phyloP scores from a whole-genome alignment of 2,888 invertebrate genomes.

The Drosophila fulvimacula region DNA sequence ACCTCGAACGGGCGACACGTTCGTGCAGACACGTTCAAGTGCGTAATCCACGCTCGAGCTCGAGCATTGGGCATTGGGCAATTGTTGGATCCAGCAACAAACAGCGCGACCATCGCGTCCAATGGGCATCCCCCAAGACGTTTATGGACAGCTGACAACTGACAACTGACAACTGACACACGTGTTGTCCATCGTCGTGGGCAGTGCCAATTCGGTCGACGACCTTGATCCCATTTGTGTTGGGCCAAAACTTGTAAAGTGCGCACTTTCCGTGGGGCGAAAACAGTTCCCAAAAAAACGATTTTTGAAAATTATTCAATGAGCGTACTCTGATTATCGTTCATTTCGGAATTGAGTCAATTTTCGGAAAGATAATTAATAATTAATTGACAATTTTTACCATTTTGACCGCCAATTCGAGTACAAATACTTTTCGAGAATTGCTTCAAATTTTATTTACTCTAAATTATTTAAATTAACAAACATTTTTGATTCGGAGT shows the following conservation, averaged over 20 bases:
- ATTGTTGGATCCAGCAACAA: slow-evolving; percentile 38
- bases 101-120: slow-evolving; percentile 14
- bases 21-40: slow-evolving; percentile 42
- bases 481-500: no score
- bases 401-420: not conserved
- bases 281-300: not conserved
- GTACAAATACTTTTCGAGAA: not conserved
- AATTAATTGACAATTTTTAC: not conserved
- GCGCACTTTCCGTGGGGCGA: not conserved
- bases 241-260: not conserved
- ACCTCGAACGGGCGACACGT: slow-evolving; percentile 37
- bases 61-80: slow-evolving; percentile 4
- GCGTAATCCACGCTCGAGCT: slow-evolving; percentile 34
- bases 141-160: slow-evolving; percentile 24
- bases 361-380: not conserved
- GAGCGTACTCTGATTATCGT: not conserved
- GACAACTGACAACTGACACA: slow-evolving; percentile 22
- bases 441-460: not conserved
- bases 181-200: slow-evolving; percentile 24
- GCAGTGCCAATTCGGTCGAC: slow-evolving; percentile 25
- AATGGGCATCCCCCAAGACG: slow-evolving; percentile 15
- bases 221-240: slow-evolving; percentile 23
- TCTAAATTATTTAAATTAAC: no score
- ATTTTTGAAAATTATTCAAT: not conserved
- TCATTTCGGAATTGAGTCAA: not conserved